These are phyloP conservation scores for Drosophila meridionalis DNA, from an alignment of 2,888 invertebrate species.

Conservation along the genomic window DNA sequence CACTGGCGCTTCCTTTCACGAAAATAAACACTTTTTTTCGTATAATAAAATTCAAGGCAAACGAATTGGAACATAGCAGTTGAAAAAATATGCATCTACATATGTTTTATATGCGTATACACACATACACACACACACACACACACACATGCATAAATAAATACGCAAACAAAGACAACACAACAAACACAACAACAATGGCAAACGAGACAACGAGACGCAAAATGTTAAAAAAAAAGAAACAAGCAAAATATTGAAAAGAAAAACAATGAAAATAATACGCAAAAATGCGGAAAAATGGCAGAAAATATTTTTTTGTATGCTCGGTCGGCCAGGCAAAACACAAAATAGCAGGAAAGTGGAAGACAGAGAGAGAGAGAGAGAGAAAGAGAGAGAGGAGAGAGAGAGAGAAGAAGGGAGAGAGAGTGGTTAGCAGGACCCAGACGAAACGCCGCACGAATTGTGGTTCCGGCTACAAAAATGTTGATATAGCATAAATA, in stretches of 20 bases:
- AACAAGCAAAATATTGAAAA: constrained; percentile 3
- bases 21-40: constrained; percentile 65
- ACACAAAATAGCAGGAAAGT: constrained; percentile 13
- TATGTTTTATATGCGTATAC: constrained; percentile 37
- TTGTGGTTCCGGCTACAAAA: background rate
- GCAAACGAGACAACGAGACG: constrained; percentile 24
- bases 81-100: constrained; percentile 64
- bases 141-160: constrained; percentile 56
- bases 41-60: constrained; percentile 77
- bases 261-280: constrained; percentile 71
- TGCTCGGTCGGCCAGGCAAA: constrained; percentile 47
- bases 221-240: constrained; percentile 51
- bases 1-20: constrained; percentile 26
- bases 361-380: background rate
- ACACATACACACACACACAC: constrained; percentile 3
- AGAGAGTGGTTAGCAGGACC: constrained; percentile 15
- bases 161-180: constrained; percentile 57
- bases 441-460: background rate
- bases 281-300: constrained; percentile 66
- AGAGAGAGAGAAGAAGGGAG: background rate
- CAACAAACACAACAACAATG: constrained; percentile 48
- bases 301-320: constrained; percentile 61
- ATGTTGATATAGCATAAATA: constrained; percentile 33
- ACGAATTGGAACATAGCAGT: constrained; percentile 73
- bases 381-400: background rate